Conservation (phyloP, 2,888 invertebrate genomes). For the Eurytoma adleriae region DNA sequence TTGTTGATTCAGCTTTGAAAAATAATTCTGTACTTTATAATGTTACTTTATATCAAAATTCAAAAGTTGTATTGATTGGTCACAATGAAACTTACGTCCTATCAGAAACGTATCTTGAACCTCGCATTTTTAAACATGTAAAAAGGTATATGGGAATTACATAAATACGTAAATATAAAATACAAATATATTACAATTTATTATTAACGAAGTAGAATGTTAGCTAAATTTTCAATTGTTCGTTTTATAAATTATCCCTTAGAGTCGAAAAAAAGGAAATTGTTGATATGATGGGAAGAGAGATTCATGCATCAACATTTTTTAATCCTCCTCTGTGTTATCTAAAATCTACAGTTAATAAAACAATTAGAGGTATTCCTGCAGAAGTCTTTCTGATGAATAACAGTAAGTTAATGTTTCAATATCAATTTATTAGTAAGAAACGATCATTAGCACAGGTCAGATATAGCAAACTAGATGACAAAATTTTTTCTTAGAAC, state of each 20-base stretch:
- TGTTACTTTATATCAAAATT: constrained; percentile 16
- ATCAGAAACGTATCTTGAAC: constrained; percentile 20
- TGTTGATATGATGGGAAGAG: constrained; percentile 63
- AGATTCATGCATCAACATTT: constrained; percentile 63
- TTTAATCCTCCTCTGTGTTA: constrained; percentile 68
- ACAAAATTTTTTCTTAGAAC: constrained; percentile 54
- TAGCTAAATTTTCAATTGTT: too few species aligned
- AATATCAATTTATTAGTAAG: background rate
- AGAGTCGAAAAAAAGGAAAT: background rate
- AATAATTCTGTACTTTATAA: constrained; percentile 15
- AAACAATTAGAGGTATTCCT: constrained; percentile 62
- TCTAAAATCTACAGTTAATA: constrained; percentile 61
- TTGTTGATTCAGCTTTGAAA: constrained; percentile 5
- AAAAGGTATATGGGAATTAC: background rate
- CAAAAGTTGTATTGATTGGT: constrained; percentile 4
- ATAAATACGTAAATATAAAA: background rate
- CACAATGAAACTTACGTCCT: constrained; percentile 15
- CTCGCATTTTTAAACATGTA: constrained; percentile 18
- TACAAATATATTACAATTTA: background rate
- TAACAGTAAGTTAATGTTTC: constrained; percentile 58
- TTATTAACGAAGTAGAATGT: background rate
- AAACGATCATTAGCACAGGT: background rate
- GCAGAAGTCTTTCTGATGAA: constrained; percentile 62
- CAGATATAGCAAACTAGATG: too few species aligned
- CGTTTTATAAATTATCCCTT: too few species aligned